Evolutionary conservation across 2,797 vertebrate genomes (phyloP).

Genomic region (Acipenser oxyrinchus): DNA sequence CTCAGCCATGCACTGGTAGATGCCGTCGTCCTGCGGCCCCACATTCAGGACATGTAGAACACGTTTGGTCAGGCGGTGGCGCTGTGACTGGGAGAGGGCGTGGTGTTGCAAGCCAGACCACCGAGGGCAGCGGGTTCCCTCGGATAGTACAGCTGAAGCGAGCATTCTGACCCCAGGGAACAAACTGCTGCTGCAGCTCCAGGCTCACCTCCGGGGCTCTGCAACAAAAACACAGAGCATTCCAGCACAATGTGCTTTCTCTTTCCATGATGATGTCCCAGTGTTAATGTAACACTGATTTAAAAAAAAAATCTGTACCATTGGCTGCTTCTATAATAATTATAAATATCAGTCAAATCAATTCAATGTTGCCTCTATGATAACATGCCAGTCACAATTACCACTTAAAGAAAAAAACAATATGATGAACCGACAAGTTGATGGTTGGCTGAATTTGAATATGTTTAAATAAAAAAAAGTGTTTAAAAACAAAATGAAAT

Average conservation of each 20-base stretch:
- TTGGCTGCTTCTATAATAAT: too few relatives aligned
- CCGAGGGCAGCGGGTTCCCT: conserved; percentile 78
- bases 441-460: conserved; percentile 72
- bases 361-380: neutral
- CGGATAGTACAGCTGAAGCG: conserved; percentile 79
- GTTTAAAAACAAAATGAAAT: conserved; percentile 36
- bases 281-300: too few relatives aligned
- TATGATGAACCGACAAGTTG: conserved; percentile 40
- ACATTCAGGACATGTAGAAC: conserved; percentile 67
- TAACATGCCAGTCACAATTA: neutral
- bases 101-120: conserved; percentile 83
- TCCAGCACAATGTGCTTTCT: too few relatives aligned
- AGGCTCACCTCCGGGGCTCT: conserved; percentile 91
- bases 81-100: conserved; percentile 66
- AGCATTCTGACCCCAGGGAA: conserved; percentile 73
- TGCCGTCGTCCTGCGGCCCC: conserved; percentile 79
- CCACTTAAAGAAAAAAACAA: neutral
- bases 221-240: conserved; percentile 15
- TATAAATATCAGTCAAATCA: neutral
- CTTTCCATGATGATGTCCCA: neutral
- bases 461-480: conserved; percentile 43
- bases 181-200: conserved; percentile 77
- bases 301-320: too few relatives aligned
- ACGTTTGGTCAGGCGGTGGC: conserved; percentile 64
- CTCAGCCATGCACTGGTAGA: conserved; percentile 96